Percentiles rank a stretch among this genome's conserved stretches.
These are phyloP conservation scores for Takifugu bimaculatus DNA, from an alignment of 2,113 vertebrate genomes.

Conservation along the genomic window DNA sequence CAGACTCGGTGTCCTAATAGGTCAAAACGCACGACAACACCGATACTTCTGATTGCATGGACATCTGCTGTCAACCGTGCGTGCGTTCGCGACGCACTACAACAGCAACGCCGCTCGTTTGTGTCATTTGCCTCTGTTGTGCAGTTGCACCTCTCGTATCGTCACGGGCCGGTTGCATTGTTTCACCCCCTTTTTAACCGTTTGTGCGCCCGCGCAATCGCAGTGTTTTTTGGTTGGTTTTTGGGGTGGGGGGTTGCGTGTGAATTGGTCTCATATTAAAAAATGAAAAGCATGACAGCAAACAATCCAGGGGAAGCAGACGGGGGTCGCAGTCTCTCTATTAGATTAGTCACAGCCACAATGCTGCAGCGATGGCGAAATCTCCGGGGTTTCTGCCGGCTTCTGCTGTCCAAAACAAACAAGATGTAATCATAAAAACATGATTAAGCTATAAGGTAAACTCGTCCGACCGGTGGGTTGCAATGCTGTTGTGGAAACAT, in stretches of 20 bases:
- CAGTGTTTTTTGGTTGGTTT: not conserved
- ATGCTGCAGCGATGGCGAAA: conserved; percentile 59
- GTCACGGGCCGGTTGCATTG: not conserved
- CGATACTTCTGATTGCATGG: not conserved
- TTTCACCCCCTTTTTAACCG: not conserved
- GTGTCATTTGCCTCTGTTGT: not conserved
- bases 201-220: too few relatives aligned
- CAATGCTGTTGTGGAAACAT: not conserved
- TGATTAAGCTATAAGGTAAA: too few relatives aligned
- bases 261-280: not conserved
- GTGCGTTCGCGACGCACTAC: too few relatives aligned
- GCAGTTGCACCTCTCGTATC: conserved; percentile 3
- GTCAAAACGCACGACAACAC: too few relatives aligned
- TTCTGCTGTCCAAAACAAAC: not conserved
- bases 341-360: conserved; percentile 65
- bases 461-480: too few relatives aligned
- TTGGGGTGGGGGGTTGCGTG: not conserved
- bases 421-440: not conserved
- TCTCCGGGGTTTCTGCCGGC: not conserved
- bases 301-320: conserved; percentile 28
- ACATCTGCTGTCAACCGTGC: too few relatives aligned
- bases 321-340: conserved; percentile 31
- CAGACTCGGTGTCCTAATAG: too few relatives aligned
- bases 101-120: not conserved
- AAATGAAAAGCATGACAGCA: conserved; percentile 2